A percentile compares a stretch with the other conserved stretches of the same genome.
These are phyloP conservation scores for Mythimna loreyi DNA, from an alignment of 2,888 invertebrate genomes.

Conservation along the genomic window DNA sequence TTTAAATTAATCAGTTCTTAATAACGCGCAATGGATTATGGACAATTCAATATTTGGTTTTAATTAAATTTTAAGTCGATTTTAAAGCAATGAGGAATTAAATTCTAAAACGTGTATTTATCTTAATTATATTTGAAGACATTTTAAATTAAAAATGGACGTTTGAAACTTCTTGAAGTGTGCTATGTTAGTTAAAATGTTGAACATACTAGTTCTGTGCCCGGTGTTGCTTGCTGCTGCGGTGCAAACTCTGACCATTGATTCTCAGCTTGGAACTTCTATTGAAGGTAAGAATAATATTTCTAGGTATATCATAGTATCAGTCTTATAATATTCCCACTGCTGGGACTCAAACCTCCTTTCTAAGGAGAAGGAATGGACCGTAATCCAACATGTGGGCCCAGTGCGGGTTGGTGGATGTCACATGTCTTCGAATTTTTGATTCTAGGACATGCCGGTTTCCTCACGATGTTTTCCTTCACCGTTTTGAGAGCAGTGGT, in stretches of 20 bases:
- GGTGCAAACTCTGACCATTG: constrained; percentile 85
- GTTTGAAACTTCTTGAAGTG: constrained; percentile 43
- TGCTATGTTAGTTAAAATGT: constrained; percentile 78
- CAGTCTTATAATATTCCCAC: too few relatives aligned
- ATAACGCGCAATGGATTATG: constrained; percentile 33
- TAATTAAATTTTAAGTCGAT: neutral
- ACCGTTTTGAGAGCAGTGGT: too few relatives aligned
- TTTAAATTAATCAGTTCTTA: neutral
- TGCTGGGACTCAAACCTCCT: too few relatives aligned
- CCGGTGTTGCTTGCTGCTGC: constrained; percentile 82
- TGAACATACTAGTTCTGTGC: constrained; percentile 80
- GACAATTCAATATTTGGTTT: neutral
- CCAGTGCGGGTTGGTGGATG: too few relatives aligned
- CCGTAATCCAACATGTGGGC: too few relatives aligned
- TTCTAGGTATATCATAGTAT: too few relatives aligned
- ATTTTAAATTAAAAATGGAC: constrained; percentile 41
- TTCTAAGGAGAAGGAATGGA: too few relatives aligned
- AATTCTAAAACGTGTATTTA: constrained; percentile 35
- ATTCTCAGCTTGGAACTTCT: constrained; percentile 86
- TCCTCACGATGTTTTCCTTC: too few relatives aligned
- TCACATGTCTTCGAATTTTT: too few relatives aligned
- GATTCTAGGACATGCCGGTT: too few relatives aligned
- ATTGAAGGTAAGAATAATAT: constrained; percentile 86
- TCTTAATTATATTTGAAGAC: neutral
- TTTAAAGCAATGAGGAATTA: constrained; percentile 34